These are phyloP conservation scores for Lepus americanus DNA, from an alignment of 2,113 vertebrate genomes.

Conservation along the genomic window DNA sequence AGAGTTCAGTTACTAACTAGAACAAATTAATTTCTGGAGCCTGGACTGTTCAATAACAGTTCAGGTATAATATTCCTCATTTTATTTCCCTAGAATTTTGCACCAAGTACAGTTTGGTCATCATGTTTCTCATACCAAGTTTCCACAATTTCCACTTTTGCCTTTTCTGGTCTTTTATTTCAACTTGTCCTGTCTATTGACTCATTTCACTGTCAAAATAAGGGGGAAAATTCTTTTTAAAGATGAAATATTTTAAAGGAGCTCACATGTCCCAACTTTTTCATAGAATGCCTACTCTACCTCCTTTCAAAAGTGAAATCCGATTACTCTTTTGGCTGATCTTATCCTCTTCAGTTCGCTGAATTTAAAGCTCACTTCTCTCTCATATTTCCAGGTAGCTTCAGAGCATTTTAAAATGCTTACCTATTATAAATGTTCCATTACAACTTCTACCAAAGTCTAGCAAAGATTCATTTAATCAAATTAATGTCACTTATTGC, in stretches of 20 bases:
- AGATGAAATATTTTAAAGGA: background rate
- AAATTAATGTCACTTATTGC: background rate
- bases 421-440: background rate
- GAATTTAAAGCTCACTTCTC: background rate
- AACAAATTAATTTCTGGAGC: background rate
- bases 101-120: no score
- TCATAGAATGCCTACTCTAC: background rate
- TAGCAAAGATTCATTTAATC: background rate
- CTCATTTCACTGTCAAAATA: background rate
- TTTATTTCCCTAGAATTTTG: background rate
- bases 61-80: background rate
- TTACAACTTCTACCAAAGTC: background rate
- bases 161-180: background rate
- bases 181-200: background rate
- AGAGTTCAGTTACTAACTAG: background rate
- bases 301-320: background rate
- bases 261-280: background rate
- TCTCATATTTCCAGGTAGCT: background rate
- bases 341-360: background rate
- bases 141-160: background rate
- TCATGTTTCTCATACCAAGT: background rate
- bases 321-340: background rate
- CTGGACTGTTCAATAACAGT: background rate
- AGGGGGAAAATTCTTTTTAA: background rate
- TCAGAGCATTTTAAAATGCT: background rate